Conservation (phyloP, 2,113 vertebrate species). For the Ceyx margarethae region DNA sequence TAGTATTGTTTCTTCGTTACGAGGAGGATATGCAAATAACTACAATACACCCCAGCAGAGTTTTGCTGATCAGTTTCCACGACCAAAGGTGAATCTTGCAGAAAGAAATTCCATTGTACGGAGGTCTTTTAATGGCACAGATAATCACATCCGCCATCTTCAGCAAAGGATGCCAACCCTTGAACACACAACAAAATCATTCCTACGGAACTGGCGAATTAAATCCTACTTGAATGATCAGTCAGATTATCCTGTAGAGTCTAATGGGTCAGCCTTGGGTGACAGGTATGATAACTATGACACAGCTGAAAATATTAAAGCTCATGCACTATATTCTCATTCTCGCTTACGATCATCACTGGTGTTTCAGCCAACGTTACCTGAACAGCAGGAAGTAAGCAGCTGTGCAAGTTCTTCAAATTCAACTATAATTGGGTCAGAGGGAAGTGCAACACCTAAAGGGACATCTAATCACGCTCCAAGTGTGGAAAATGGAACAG, state of each 20-base stretch:
- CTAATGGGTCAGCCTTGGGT: conserved; percentile 65
- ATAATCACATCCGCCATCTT: conserved; percentile 81
- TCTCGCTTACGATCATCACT: conserved; percentile 86
- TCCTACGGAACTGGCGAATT: conserved; percentile 88
- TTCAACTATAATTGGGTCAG: conserved; percentile 78
- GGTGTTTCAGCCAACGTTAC: conserved; percentile 83
- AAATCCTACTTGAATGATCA: conserved; percentile 89
- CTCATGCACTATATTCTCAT: conserved; percentile 71
- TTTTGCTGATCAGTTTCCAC: conserved; percentile 77
- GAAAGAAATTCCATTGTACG: conserved; percentile 81
- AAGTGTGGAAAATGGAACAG: not conserved
- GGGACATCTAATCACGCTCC: conserved; percentile 55
- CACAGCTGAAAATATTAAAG: conserved; percentile 74
- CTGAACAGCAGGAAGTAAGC: conserved; percentile 85
- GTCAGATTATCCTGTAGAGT: conserved; percentile 71
- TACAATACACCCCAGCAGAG: conserved; percentile 63
- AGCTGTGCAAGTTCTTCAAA: conserved; percentile 79
- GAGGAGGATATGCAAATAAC: conserved; percentile 68
- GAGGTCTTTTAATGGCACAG: conserved; percentile 86
- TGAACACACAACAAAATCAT: conserved; percentile 87
- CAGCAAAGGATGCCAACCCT: conserved; percentile 89
- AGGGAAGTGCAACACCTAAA: conserved; percentile 72
- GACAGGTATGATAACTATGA: conserved; percentile 79
- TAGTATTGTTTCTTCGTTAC: conserved; percentile 69
- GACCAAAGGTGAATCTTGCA: conserved; percentile 64